Conservation (phyloP, 2,888 invertebrate genomes). For the Nematopogon swammerdamellus region DNA sequence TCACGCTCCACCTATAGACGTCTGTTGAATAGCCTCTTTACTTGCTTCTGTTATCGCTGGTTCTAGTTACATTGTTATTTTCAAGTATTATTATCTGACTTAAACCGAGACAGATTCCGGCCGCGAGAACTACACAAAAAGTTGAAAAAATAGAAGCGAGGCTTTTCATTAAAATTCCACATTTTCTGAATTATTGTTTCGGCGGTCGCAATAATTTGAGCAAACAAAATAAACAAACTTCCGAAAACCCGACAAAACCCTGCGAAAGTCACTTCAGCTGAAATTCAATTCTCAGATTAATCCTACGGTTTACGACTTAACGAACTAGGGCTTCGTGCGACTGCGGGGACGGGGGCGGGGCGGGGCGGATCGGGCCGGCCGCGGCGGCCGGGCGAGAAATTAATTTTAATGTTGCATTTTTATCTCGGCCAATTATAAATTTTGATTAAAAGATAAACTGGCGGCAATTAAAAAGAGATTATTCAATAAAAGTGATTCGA, state of each 20-base stretch:
- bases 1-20: no score
- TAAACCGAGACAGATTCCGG: no score
- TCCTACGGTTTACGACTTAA: not conserved
- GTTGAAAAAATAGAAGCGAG: no score
- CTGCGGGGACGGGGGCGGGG: no score
- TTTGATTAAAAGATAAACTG: not conserved
- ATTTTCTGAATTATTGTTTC: no score
- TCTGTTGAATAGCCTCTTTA: no score
- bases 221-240: not conserved
- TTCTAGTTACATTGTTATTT: no score
- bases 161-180: no score
- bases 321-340: not conserved
- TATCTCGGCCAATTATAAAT: not conserved
- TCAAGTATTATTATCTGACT: no score
- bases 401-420: not conserved
- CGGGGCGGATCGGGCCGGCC: not conserved
- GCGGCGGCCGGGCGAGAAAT: not conserved
- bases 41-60: no score
- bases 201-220: not conserved
- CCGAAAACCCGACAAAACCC: not conserved
- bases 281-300: not conserved
- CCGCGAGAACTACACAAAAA: no score
- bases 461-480: constrained; percentile 52
- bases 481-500: constrained; percentile 46
- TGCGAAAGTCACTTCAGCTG: not conserved